Base-by-base conservation (phyloP, 2,888 invertebrate genomes). In the Gibbula magus region DNA sequence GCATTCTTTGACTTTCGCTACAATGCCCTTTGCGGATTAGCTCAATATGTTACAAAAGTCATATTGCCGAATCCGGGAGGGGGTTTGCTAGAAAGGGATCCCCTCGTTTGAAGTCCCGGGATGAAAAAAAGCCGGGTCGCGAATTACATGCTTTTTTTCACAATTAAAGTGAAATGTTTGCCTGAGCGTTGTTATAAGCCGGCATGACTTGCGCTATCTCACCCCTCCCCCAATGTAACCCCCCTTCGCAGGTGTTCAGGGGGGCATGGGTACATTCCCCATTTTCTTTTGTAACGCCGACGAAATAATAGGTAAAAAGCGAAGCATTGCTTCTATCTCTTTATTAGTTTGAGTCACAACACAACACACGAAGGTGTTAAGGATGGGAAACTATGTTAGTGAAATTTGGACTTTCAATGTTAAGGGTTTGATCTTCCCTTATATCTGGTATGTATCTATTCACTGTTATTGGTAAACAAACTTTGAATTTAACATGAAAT, bases 21-120 rank as follows among this genome's bases (percentile, higher is more conserved):
- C 61, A 61, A 61, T 61, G 61, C 61, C 13, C 29, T 16, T 61
- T 18, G 16, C 16, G 61, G 61, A 61, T 61, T 61, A 61, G 61
- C 61, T 29, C 61, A 61, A 61, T 61, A 61, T 61, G 61, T 61
- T 61, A 61, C 61, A 61, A 61, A 45, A 61, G 61, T 61, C 61
- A 61, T 29, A 61, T 61, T 25, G 61, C 29, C n/a, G 22, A 61
- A 16, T 61, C 61, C 13, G 61, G 61, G 61, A 25, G 61, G 61
- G 29, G 25, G 29, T 25, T 29, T 18, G 29, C 61, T 29, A 61
- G 29, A 61, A 61, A 61, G 10, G 61, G 56, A 22, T 16, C 61
- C 29, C 29, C 29, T 13, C 29, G 2, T 25, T 61, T 61, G 25
- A 25, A 29, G 29, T 25, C n/a, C 10, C 16, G 10, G 61, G 25